Percentiles rank a stretch among this genome's conserved stretches.
Evolutionary conservation across 2,888 invertebrate species (phyloP).

Genomic region (Mermis nigrescens): DNA sequence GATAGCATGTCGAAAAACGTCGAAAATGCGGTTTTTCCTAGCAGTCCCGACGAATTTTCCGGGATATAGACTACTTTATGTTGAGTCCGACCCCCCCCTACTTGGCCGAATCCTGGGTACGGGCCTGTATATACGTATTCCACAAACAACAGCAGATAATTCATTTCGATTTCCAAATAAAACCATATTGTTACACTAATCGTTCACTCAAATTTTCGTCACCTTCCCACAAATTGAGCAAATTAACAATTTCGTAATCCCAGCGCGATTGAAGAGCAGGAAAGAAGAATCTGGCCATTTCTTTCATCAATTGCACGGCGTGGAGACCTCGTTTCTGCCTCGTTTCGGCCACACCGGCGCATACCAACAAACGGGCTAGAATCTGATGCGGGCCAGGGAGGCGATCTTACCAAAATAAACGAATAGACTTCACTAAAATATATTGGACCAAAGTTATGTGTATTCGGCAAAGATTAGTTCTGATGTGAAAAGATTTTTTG

Average conservation of each 20-base stretch:
- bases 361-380: slow-evolving; percentile 27
- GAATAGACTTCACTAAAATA: too few species aligned
- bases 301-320: slow-evolving; percentile 6
- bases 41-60: too few species aligned
- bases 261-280: neutral
- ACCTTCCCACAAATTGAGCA: slow-evolving; percentile 5
- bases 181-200: too few species aligned
- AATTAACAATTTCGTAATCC: neutral
- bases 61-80: too few species aligned
- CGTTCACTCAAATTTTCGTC: neutral
- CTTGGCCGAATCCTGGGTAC: too few species aligned
- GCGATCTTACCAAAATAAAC: slow-evolving; percentile 6
- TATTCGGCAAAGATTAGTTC: slow-evolving; percentile 1
- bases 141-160: too few species aligned
- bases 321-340: neutral
- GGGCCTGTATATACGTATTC: too few species aligned
- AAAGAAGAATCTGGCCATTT: slow-evolving; percentile 2
- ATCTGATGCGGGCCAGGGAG: slow-evolving; percentile 18
- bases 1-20: too few species aligned
- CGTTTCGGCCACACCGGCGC: neutral
- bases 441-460: too few species aligned
- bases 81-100: too few species aligned
- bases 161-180: too few species aligned
- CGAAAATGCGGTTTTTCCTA: too few species aligned
- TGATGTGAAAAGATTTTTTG: neutral